These are phyloP conservation scores for Siphamia tubifer DNA, from an alignment of 2,113 vertebrate species.

Conservation along the genomic window DNA sequence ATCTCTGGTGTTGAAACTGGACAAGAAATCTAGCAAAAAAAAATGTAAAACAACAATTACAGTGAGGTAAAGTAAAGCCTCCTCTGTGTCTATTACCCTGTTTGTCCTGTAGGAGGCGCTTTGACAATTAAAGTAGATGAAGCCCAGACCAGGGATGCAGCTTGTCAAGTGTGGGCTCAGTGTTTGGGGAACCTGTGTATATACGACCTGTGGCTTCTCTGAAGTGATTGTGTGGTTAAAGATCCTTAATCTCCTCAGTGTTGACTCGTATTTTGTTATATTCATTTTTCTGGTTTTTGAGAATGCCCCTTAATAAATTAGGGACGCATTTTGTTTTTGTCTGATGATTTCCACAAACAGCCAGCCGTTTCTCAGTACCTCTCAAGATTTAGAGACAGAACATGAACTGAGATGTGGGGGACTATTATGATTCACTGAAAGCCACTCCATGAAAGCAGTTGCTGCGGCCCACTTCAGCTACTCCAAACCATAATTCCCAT, in stretches of 20 bases:
- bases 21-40: neutral
- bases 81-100: constrained; percentile 18
- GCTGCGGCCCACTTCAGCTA: constrained; percentile 50
- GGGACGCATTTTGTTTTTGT: constrained; percentile 10
- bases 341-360: constrained; percentile 29
- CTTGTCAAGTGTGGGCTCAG: neutral
- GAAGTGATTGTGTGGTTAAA: neutral
- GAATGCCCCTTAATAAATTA: neutral
- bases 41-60: neutral
- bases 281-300: neutral
- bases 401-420: constrained; percentile 4
- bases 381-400: constrained; percentile 15
- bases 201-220: neutral
- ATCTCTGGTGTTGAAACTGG: neutral
- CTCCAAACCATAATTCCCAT: constrained; percentile 64
- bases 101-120: constrained; percentile 73
- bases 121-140: constrained; percentile 53
- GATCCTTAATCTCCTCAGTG: neutral
- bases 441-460: constrained; percentile 39
- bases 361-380: neutral
- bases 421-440: constrained; percentile 41
- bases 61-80: neutral
- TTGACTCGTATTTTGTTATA: neutral
- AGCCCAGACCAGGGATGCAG: neutral
- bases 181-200: neutral